Conservation (phyloP, 2,888 invertebrate species). For the Heliconius charithonia region DNA sequence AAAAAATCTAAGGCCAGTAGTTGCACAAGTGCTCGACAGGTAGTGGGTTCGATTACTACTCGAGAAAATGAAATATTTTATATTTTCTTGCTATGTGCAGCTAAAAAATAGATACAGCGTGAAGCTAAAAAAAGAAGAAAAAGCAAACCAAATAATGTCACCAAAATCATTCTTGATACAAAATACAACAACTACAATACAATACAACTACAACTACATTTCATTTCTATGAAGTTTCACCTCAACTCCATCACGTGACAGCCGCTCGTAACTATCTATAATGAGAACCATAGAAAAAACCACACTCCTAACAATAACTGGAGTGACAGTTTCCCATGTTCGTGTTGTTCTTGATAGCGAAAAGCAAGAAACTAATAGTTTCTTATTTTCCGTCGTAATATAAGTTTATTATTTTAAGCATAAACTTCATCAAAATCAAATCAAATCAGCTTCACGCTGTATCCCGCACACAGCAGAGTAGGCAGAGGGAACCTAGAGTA, state of each 20-base stretch:
- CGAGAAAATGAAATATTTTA: too few relatives aligned
- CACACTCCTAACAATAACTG: constrained; percentile 18
- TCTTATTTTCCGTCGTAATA: constrained; percentile 19
- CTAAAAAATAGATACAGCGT: background rate
- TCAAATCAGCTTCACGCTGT: too few relatives aligned
- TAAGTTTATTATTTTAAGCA: background rate
- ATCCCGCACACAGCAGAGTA: too few relatives aligned
- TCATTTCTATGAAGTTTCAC: constrained; percentile 17
- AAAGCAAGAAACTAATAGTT: background rate
- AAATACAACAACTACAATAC: background rate
- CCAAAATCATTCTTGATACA: background rate
- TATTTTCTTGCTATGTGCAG: too few relatives aligned
- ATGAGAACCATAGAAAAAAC: constrained; percentile 12
- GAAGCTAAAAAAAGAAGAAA: background rate
- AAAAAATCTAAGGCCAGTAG: too few relatives aligned
- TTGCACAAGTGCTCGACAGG: too few relatives aligned
- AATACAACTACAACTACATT: background rate
- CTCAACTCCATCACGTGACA: constrained; percentile 8
- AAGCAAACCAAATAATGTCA: background rate
- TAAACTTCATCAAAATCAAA: background rate
- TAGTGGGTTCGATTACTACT: too few relatives aligned
- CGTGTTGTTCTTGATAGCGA: constrained; percentile 19
- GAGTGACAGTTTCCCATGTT: constrained; percentile 33
- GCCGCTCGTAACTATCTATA: constrained; percentile 4
- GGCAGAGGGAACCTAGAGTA: too few relatives aligned